These are phyloP conservation scores for Anagrus nilaparvatae DNA, from an alignment of 1,140 invertebrate genomes.

Conservation along the genomic window DNA sequence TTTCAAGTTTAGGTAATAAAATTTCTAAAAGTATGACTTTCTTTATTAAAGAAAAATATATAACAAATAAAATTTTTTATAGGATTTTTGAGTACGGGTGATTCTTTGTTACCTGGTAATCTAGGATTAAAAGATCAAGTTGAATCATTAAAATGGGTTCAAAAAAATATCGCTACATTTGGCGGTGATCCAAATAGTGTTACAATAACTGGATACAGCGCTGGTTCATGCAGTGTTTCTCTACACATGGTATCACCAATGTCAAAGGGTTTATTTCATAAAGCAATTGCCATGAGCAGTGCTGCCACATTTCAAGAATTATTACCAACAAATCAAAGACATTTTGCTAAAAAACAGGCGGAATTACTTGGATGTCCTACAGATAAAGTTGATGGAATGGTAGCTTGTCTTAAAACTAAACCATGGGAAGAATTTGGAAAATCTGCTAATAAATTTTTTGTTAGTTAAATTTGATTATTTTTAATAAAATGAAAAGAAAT, in stretches of 20 bases:
- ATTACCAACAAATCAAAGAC: conserved; percentile 40
- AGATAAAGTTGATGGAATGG: conserved; percentile 40
- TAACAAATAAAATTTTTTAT: conserved; percentile 9
- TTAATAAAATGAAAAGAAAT: not conserved
- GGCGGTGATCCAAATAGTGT: conserved; percentile 47
- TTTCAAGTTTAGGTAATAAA: conserved; percentile 45
- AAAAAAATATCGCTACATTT: conserved; percentile 49
- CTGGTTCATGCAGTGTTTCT: conserved; percentile 50
- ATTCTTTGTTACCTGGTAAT: conserved; percentile 54
- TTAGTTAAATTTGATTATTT: conserved; percentile 9
- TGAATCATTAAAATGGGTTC: conserved; percentile 50
- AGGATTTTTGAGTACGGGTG: conserved; percentile 59
- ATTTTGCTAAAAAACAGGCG: conserved; percentile 54
- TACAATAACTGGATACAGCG: conserved; percentile 60
- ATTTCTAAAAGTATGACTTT: too few species aligned
- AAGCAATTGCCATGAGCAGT: conserved; percentile 50
- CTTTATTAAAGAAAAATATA: too few species aligned
- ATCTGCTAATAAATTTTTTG: conserved; percentile 11
- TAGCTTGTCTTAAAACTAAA: conserved; percentile 49
- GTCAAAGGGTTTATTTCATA: conserved; percentile 37
- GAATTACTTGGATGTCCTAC: conserved; percentile 51
- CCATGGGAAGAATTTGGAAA: conserved; percentile 13
- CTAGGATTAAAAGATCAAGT: conserved; percentile 60
- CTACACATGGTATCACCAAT: conserved; percentile 55
- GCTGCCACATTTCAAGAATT: conserved; percentile 51